Evolutionary conservation across 2,113 vertebrate genomes (phyloP).

Genomic region (Psephotus haematonotus): DNA sequence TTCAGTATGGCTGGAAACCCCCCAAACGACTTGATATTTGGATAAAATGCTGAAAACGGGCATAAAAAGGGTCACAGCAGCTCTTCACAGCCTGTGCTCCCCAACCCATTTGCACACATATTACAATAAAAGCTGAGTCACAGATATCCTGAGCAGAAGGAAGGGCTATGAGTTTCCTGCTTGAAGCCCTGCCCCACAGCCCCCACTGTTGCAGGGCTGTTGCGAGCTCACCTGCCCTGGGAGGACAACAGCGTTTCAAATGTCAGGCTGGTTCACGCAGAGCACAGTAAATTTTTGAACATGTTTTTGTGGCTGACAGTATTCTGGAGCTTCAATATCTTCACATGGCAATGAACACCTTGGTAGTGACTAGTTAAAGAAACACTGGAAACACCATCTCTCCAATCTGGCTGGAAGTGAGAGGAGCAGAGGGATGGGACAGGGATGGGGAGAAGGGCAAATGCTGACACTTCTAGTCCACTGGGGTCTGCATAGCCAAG

Average conservation of each 20-base stretch:
- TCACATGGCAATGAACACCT: not conserved
- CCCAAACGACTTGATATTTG: not conserved
- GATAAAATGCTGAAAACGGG: not conserved
- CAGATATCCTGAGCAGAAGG: not conserved
- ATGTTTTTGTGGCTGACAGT: not conserved
- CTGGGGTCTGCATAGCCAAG: fast-evolving
- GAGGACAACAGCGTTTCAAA: not conserved
- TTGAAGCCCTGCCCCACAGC: not conserved
- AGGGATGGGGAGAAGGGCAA: not conserved
- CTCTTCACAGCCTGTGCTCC: not conserved
- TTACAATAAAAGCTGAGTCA: not conserved
- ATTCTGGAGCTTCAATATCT: not conserved
- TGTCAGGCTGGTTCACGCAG: not conserved
- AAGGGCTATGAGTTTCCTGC: not conserved
- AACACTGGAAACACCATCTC: not conserved
- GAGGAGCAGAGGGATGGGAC: not conserved
- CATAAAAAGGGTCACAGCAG: not conserved
- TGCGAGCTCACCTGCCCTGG: not conserved
- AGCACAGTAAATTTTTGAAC: not conserved
- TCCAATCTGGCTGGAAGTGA: not conserved
- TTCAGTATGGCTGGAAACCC: not conserved
- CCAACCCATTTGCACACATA: not conserved
- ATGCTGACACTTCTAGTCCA: not conserved
- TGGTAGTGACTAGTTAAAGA: not conserved
- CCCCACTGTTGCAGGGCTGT: not conserved